Evolutionary conservation across 2,797 vertebrate species (phyloP), one percentile per base, ranked within the genome.

Genomic region (Sebastes iracundus): DNA sequence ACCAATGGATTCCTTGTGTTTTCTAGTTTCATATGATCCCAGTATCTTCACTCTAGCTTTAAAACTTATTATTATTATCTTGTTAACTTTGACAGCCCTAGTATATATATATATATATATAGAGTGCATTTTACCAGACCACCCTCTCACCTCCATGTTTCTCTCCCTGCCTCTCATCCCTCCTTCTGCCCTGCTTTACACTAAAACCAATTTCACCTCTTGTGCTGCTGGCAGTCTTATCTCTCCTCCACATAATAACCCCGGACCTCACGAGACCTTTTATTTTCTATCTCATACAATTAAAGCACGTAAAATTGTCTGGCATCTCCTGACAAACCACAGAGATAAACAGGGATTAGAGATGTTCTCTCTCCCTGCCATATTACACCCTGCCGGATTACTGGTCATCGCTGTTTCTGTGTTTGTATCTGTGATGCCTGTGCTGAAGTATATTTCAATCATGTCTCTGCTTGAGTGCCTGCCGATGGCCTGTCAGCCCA

Each of bases 331-430:
- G n/a, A 77, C 25, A 78, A 73, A 78, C 32, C 72, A 49, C 25
- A 28, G 59, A 46, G 56, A 82, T 20, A 28, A 8, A 61, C 13
- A 58, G 10, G 77, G 64, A 83, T 87, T 84, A 80, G 56, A 70
- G 28, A 70, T 60, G 38, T 67, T 80, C 76, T 64, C 42, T 79
- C 22, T 75, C 64, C 0, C 13, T 64, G 58, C 32, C 11, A 30
- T 27, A 67, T 69, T 12, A 56, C 25, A n/a, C 55, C 22, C 56
- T 32, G 23, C 23, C 60, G 73, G 77, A 68, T 85, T 71, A 42
- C 56, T 32, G 46, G 46, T 60, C 25, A 42, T 71, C 9, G 5
- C 52, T 72, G 22, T 71, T 72, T 71, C 18, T 72, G 9, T 72
- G 33, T 79, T 75, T 75, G 11, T 61, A 38, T 62, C 35, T 66